Evolutionary conservation across 2,797 vertebrate genomes (phyloP).

Genomic region (Martes flavigula): DNA sequence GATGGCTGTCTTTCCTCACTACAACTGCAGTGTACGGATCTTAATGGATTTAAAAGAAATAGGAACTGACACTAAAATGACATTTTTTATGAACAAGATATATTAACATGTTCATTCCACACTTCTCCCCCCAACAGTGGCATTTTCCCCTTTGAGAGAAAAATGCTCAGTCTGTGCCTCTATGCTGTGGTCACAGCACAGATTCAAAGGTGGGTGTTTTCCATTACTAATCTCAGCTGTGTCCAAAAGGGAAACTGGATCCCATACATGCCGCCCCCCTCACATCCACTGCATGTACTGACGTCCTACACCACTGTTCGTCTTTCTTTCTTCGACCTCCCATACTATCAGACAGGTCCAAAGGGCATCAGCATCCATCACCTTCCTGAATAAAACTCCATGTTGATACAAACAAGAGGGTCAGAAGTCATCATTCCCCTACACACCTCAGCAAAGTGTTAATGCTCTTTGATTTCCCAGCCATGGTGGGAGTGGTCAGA

Average conservation of each 20-base stretch:
- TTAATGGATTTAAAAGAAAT: conserved; percentile 64
- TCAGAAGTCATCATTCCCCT: background rate
- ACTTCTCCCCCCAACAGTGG: background rate
- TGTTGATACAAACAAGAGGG: background rate
- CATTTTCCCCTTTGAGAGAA: conserved; percentile 11
- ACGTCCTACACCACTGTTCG: background rate
- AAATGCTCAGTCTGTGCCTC: background rate
- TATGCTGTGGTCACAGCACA: background rate
- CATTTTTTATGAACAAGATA: conserved; percentile 56
- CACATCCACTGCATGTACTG: background rate
- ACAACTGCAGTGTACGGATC: background rate
- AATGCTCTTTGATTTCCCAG: background rate
- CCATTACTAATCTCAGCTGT: background rate
- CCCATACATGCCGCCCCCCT: background rate
- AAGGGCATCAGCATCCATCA: background rate
- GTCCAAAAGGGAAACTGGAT: background rate
- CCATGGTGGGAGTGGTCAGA: background rate
- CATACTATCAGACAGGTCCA: background rate
- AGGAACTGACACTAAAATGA: conserved; percentile 40
- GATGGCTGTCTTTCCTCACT: conserved; percentile 59
- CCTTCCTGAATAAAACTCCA: background rate
- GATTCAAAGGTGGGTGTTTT: background rate
- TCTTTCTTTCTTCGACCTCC: background rate
- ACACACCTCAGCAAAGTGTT: background rate
- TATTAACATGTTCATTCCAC: conserved; percentile 48